Base-by-base conservation (phyloP, 2,113 vertebrate genomes). In the Antechinus flavipes region DNA sequence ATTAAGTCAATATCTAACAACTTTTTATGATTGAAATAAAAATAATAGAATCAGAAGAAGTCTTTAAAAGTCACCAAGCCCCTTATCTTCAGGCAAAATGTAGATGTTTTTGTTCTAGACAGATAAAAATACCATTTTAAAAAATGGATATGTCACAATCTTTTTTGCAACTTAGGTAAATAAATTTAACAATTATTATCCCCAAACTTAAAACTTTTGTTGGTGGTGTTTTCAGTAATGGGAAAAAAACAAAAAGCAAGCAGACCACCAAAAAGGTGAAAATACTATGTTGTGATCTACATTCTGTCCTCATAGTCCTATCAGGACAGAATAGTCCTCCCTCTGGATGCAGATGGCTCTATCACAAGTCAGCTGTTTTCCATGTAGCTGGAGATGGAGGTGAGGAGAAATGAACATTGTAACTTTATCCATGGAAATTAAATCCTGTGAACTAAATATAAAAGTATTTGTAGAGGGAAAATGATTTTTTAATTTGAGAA, bases 401-500 rank as follows among this genome's bases (percentile, higher is more conserved):
- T 14, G 54, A 90, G 53, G 93, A 84, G 90, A 94, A 92, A 89
- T 92, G 12, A 52, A 25, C 47, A 47, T 96, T 91, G 84, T 94
- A 91, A 95, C 24, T 56, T 96, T 76, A 98, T 27, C 10, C 7
- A 68, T 90, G 91, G 54, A 95, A 95, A 96, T 53, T 92, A 19
- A 8, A 1, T 91, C 47, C 94, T 96, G 56, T 95, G 84, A 95
- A 93, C 90, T 94, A 95, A 97, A 95, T 94, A 93, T 89, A 49
- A 49, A 95, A 98, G 68, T 2, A 19, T 90, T 49, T 27, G 53
- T 61, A 55, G 89, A 61, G 42, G 93, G 91, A 46, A 90, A 52
- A 54, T 89, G 46, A 90, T 90, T 96, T 96, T 95, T 27, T 47
- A 16, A 92, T 30, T 3, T 27, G 27, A 84, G 42, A 54, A 92